Percentiles rank a stretch among this genome's conserved stretches.
Conservation (phyloP, 2,888 invertebrate genomes). For the Dinocampus coccinellae region DNA sequence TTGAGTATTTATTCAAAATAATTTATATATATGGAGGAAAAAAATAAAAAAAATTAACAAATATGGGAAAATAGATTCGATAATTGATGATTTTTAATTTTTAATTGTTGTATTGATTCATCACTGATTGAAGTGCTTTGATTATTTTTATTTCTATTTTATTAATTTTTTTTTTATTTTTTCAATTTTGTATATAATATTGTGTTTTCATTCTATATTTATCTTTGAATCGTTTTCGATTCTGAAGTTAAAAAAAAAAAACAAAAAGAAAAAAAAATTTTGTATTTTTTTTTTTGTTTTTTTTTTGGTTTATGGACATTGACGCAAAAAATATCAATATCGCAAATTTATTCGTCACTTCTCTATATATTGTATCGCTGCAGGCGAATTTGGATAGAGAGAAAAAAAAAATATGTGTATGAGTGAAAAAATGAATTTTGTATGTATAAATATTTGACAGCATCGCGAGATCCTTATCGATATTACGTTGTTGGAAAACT, state of each 20-base stretch:
- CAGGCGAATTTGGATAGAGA: neutral
- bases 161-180: too few species aligned
- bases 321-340: neutral
- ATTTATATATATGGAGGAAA: too few species aligned
- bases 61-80: neutral
- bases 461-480: constrained; percentile 20
- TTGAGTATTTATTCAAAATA: too few species aligned
- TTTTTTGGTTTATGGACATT: constrained; percentile 3
- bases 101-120: neutral
- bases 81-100: neutral
- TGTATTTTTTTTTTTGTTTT: neutral
- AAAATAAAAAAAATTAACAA: neutral
- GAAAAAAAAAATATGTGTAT: neutral
- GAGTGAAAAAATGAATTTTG: neutral
- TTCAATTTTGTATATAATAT: neutral
- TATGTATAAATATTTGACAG: neutral
- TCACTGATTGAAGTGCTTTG: neutral
- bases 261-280: too few species aligned
- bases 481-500: constrained; percentile 29
- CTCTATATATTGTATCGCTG: neutral
- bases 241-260: too few species aligned
- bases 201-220: neutral
- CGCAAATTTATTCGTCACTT: neutral
- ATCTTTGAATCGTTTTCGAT: neutral
- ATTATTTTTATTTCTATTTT: neutral